Evolutionary conservation across 2,888 invertebrate species (phyloP).

Genomic region (Aporophyla nigra): DNA sequence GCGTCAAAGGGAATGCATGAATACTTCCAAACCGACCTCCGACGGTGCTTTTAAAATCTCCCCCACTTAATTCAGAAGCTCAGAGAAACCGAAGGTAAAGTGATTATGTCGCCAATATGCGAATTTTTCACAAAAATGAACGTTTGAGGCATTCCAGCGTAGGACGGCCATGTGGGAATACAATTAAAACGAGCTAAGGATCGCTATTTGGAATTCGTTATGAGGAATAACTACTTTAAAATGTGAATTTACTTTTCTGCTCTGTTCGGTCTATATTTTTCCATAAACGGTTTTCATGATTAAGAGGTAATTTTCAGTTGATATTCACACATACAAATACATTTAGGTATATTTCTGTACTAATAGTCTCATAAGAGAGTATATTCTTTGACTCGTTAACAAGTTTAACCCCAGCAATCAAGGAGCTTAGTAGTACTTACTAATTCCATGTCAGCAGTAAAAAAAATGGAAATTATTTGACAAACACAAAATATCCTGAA

Average conservation of each 20-base stretch:
- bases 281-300: neutral
- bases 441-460: neutral
- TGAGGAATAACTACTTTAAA: slow-evolving; percentile 43
- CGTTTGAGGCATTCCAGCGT: slow-evolving; percentile 67
- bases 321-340: neutral
- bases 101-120: slow-evolving; percentile 88
- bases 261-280: slow-evolving; percentile 1
- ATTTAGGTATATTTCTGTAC: neutral
- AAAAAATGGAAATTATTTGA: neutral
- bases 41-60: slow-evolving; percentile 89
- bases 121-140: slow-evolving; percentile 82
- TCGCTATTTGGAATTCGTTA: slow-evolving; percentile 47
- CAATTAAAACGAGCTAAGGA: slow-evolving; percentile 62
- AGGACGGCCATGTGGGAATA: slow-evolving; percentile 61
- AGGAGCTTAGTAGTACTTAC: neutral
- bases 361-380: neutral
- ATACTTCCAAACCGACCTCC: slow-evolving; percentile 88
- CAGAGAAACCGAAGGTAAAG: slow-evolving; percentile 89
- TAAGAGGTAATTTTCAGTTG: neutral
- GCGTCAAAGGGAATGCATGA: slow-evolving; percentile 91
- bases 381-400: neutral
- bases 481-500: neutral
- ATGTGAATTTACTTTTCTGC: slow-evolving; percentile 22
- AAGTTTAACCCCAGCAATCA: too few relatives aligned
- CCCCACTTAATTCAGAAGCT: slow-evolving; percentile 85